phyloP scores from a whole-genome alignment of 2,797 vertebrate genomes.

The Thamnophis elegans region DNA sequence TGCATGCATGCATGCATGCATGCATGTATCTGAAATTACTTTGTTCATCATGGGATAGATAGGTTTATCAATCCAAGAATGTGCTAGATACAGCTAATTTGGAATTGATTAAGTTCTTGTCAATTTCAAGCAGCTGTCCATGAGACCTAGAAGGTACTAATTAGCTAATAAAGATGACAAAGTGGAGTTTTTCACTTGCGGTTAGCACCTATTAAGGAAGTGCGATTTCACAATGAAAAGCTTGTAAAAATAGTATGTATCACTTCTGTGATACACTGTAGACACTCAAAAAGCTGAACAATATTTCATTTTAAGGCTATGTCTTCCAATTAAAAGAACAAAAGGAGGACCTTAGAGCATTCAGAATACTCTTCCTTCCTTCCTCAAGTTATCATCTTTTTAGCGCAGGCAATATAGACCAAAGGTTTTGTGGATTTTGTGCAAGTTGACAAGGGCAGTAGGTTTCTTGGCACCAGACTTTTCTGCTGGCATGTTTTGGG shows the following conservation, averaged over 20 bases:
- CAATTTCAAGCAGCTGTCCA: neutral
- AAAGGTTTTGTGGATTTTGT: neutral
- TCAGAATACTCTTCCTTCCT: neutral
- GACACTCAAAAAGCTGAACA: neutral
- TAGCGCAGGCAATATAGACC: neutral
- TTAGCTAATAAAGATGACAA: neutral
- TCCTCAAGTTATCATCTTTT: neutral
- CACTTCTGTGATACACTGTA: no score
- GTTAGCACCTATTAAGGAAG: neutral
- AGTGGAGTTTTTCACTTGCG: neutral
- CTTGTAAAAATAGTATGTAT: neutral
- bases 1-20: no score
- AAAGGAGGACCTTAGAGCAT: neutral
- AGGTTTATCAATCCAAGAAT: neutral
- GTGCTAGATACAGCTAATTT: neutral
- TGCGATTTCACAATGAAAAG: neutral
- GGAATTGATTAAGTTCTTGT: neutral
- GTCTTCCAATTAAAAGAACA: neutral
- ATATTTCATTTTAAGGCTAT: neutral
- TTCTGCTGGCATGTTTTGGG: neutral
- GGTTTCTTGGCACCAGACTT: neutral
- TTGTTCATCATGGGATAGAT: neutral
- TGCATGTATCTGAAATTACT: neutral
- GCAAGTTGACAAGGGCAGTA: neutral
- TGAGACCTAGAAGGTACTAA: neutral